Evolutionary conservation across 2,113 vertebrate species (phyloP), one percentile per base, ranked within the genome.

Genomic region (Pomatorhinus ruficollis): DNA sequence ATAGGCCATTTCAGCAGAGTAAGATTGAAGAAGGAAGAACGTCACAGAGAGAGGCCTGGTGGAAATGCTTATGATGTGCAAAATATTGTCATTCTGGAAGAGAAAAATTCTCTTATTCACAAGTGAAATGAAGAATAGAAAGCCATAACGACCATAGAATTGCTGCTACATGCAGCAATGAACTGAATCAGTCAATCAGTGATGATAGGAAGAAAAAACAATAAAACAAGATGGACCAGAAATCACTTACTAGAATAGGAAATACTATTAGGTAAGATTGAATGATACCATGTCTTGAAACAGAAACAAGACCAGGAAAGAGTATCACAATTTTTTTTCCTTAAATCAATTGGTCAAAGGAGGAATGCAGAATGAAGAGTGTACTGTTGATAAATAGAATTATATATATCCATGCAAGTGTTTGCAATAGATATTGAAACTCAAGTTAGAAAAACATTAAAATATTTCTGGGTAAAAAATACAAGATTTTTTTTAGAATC

Each of bases 301-400:
- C 3, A 82, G 21, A 76, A 91, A 27, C 2, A 72, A 72, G 44
- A 1, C 1, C 7, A 53, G 11, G 27, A 64, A 89, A 59, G 31
- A 19, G 0, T 11, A 14, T 23, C 3, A 27, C 0, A 22, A 8
- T 10, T 11, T 13, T 30, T 68, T 30, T 20, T 23, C 4, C 15
- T 77, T 90, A 18, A 81, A 53, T 42, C 2, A 56, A 3, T 3
- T 56, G 6, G 49, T 72, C 12, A 63, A 35, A 66, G 6, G 20
- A 66, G 21, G 81, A 90, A 76, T 40, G 27, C 23, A 74, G 33
- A 66, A 63, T 64, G 35, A 72, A 31, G 0, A 5, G 2, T 31
- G 14, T 35, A 23, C 4, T 18, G 2, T 42, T 45, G 78, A 9
- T 28, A 66, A 84, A 16, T 25, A 68, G 17, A 15, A 64, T 64